These are phyloP conservation scores for Zophobas morio DNA, from an alignment of 1,140 invertebrate species.

Conservation along the genomic window DNA sequence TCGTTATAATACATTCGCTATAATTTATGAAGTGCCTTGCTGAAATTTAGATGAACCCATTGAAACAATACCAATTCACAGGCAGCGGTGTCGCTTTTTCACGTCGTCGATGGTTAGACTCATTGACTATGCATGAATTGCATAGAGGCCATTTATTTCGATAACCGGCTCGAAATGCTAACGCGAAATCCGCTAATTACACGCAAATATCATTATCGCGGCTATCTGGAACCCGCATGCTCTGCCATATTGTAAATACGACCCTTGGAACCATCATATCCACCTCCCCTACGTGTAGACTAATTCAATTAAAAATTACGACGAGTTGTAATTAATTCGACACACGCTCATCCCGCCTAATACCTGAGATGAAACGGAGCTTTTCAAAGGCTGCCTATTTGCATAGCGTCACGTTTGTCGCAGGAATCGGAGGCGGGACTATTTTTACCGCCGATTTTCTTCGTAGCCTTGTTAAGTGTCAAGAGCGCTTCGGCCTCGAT, in stretches of 20 bases:
- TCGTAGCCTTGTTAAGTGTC: conserved; percentile 16
- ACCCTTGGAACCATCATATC: neutral
- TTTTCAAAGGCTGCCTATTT: neutral
- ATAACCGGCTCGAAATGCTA: conserved; percentile 7
- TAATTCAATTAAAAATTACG: neutral
- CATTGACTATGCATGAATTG: conserved; percentile 30
- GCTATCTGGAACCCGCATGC: neutral
- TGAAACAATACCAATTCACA: conserved; percentile 33
- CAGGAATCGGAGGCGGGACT: conserved; percentile 14
- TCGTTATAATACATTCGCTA: conserved; percentile 29
- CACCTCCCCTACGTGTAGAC: neutral
- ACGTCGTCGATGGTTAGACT: neutral
- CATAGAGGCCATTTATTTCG: conserved; percentile 13
- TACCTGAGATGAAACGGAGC: neutral
- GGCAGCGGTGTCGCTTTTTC: neutral
- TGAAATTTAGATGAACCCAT: conserved; percentile 29
- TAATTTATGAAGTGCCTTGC: conserved; percentile 31
- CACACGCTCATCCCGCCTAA: neutral
- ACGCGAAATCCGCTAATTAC: conserved; percentile 10
- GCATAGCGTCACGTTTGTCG: conserved; percentile 25
- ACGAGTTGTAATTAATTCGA: conserved; percentile 21
- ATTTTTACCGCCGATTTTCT: conserved; percentile 20
- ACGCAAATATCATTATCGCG: conserved; percentile 11
- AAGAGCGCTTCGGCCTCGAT: conserved; percentile 3
- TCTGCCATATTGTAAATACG: neutral